Conservation (phyloP, 1,140 invertebrate genomes). For the Holcopasites calliopsidis region DNA sequence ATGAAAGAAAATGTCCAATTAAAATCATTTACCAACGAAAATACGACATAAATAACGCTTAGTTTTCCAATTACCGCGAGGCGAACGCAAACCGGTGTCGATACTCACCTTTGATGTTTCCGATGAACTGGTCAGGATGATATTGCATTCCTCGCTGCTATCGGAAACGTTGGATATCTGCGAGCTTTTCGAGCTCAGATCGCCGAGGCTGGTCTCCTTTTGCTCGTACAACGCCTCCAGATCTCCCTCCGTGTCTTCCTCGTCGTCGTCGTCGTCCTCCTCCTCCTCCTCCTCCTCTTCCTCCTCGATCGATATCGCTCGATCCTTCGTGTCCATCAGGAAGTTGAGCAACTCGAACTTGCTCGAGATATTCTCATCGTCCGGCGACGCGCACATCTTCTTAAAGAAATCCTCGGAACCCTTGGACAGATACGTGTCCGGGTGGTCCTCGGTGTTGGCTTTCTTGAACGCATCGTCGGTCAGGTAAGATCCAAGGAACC, state of each 20-base stretch:
- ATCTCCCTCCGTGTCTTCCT: conserved; percentile 76
- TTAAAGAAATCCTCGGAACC: conserved; percentile 71
- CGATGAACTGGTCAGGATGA: conserved; percentile 74
- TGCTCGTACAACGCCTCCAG: conserved; percentile 77
- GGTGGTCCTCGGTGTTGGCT: conserved; percentile 74
- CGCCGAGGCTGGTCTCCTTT: conserved; percentile 77
- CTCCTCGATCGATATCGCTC: conserved; percentile 80
- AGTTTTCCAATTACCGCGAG: too few relatives aligned
- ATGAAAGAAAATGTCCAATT: too few relatives aligned
- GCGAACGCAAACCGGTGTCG: too few relatives aligned
- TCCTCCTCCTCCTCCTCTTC: conserved; percentile 73
- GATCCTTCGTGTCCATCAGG: conserved; percentile 86
- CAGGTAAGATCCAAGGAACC: conserved; percentile 90
- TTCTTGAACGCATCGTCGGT: conserved; percentile 87
- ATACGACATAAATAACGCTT: too few relatives aligned
- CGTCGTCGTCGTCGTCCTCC: conserved; percentile 71
- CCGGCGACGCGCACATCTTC: conserved; percentile 58
- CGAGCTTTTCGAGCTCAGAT: conserved; percentile 80
- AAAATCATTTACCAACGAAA: too few relatives aligned
- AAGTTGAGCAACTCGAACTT: conserved; percentile 94
- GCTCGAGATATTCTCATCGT: conserved; percentile 81
- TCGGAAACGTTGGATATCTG: conserved; percentile 82
- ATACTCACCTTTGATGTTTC: conserved; percentile 72
- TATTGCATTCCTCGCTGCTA: conserved; percentile 80
- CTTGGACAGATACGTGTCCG: conserved; percentile 68